phyloP scores from a whole-genome alignment of 2,113 vertebrate species.

The Catharus minimus region DNA sequence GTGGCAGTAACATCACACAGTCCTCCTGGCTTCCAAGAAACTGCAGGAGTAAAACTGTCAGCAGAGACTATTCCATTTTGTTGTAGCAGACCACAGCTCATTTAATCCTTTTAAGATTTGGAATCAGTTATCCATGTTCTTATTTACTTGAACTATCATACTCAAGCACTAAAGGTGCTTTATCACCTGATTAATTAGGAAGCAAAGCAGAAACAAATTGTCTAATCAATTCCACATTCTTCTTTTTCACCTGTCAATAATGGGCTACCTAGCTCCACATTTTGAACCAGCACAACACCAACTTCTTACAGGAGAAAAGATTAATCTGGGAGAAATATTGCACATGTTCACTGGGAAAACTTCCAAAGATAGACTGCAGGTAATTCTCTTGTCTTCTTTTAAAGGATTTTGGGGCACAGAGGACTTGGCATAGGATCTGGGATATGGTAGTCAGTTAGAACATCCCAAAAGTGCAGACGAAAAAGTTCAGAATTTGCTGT shows the following conservation, averaged over 20 bases:
- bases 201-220: not conserved
- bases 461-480: not conserved
- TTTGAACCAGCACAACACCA: not conserved
- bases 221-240: not conserved
- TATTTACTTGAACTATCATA: not conserved
- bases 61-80: not conserved
- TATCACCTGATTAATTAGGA: constrained; percentile 9
- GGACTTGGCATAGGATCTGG: not conserved
- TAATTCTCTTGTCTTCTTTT: not conserved
- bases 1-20: not conserved
- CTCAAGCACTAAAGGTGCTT: not conserved
- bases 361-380: not conserved
- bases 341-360: not conserved
- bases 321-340: not conserved
- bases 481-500: not conserved
- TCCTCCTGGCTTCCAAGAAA: not conserved
- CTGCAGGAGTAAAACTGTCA: not conserved
- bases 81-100: not conserved
- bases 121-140: not conserved
- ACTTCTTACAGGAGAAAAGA: not conserved
- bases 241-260: not conserved
- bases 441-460: not conserved
- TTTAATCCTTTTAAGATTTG: not conserved
- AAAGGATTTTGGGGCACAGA: not conserved
- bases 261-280: not conserved